Base-by-base conservation (phyloP, 1,140 invertebrate genomes). In the Heliconius himera region DNA sequence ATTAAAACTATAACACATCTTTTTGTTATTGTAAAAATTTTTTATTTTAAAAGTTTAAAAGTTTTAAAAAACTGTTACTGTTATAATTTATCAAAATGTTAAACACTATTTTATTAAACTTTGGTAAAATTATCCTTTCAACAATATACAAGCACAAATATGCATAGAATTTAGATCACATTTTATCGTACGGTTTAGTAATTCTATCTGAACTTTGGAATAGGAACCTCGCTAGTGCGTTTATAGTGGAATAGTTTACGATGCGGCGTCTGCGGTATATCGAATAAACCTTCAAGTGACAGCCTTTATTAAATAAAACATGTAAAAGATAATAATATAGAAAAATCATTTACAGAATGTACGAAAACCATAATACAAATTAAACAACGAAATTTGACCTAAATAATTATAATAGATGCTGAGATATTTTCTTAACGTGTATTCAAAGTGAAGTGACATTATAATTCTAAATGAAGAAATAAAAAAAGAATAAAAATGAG, bases 401-500 rank as follows among this genome's bases (percentile, higher is more conserved):
- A 84, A 82, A 76, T 33, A 51, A 51, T 51, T 51, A 71, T 73
- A 66, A 66, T 29, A 66, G 60, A 66, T 16, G 9, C 33, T 20
- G 56, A 80, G 72, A 78, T 75, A 66, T 66, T 29, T 66, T 66
- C 22, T n/a, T 70, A 76, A 71, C 76, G 49, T 74, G 36, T 73
- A 54, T 73, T 54, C 66, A 51, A 60, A 74, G 73, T 74, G 73
- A 72, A 74, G 33, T 71, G 36, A 26, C n/a, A 71, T 18, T 22
- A 41, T n/a, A 66, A 29, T 60, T 22, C 9, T 29, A 16, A 66
- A 66, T 26, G 82, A 85, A 82, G 79, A 77, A 83, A 85, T 86
- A 79, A 84, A 77, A 77, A 84, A 81, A 83, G 73, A 83, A n/a
- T 73, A 74, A 79, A 36, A 20, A 96, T 96, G 96, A 96, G 96